Evolutionary conservation across 37 sponge, comb jelly and placozoan genomes (phyloP), one percentile per base, ranked within the genome.

Genomic region (Petrosia ficiformis): DNA sequence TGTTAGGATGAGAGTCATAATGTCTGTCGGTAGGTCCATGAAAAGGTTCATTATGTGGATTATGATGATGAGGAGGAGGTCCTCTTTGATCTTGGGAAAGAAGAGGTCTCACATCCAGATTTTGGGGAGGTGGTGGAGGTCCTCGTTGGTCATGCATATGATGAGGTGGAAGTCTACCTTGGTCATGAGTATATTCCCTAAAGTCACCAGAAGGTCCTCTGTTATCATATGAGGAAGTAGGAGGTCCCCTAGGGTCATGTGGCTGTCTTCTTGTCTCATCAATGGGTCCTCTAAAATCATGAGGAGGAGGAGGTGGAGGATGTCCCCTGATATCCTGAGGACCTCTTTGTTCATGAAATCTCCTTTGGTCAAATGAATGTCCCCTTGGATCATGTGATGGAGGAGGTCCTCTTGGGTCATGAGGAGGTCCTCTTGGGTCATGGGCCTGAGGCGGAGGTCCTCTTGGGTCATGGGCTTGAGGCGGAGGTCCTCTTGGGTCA

Each of bases 121-220:
- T n/a, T 59, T 42, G 56, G 42, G 39, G 34, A 10, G 33, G 32
- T 36, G 41, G 59, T 48, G 74, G 74, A 56, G 74, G 54, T 31
- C 74, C 59, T 38, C 40, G 25, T 21, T 60, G 76, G 43, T 11
- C 4, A 16, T 35, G 65, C n/a, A 64, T 41, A 34, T 1, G 42
- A 11, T 25, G 42, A 24, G 32, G 24, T 42, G 42, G 65, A 41
- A 44, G 77, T 1, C 4, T 33, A 3, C 68, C 68, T 35, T 33
- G 32, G 32, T 22, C n/a, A 11, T 36, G 76, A 59, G n/a, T n/a
- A n/a, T n/a, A n/a, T n/a, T n/a, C n/a, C 5, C 58, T 59, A 36
- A 4, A 24, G 73, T 68, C 33, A 5, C 22, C 37, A 21, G 37
- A 6, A 22, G 57, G 73, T 24, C 73, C 73, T 52, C 58, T 59